Evolutionary conservation across 2,797 vertebrate species (phyloP), one percentile per base, ranked within the genome.

Genomic region (Myiotriccus ornatus): DNA sequence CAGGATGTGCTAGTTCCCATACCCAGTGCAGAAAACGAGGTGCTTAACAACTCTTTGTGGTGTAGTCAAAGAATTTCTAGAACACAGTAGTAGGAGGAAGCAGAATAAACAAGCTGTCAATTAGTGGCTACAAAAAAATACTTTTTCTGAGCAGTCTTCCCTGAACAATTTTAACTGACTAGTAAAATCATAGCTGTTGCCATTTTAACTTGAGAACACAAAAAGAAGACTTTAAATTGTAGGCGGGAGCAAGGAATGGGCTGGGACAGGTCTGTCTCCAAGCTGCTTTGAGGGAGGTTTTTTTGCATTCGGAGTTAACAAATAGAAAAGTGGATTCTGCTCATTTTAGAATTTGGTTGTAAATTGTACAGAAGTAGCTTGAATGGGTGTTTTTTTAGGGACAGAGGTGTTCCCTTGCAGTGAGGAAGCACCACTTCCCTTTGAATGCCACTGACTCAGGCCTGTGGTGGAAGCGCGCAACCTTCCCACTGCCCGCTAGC

Each of bases 101-200:
- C 44, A 76, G 83, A 84, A 65, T 83, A 88, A 90, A 86, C 23
- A 82, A 50, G 32, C 52, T 93, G 47, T 41, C 78, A 69, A 19
- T 93, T 95, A 84, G 46, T 68, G 71, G 53, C 53, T 84, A 35
- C 44, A 64, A 46, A 59, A 53, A 46, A 19, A 7, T 28, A 8
- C 22, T 63, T 88, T 74, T 41, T 86, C 25, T 90, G 76, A 89
- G 32, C 53, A 67, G 32, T 52, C 50, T 91, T n/a, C n/a, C n/a
- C n/a, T n/a, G n/a, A n/a, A 28, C 87, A 76, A 4, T 92, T 94
- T 75, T 73, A 71, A 34, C 12, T 85, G 64, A 92, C 85, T 60
- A 77, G 41, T 64, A 75, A 93, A 83, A 64, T 80, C 27, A 22
- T 37, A 76, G 32, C 43, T 43, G 8, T 87, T 85, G 44, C 49